These are phyloP conservation scores for Cloeon dipterum DNA, from an alignment of 2,888 invertebrate species.

Conservation along the genomic window DNA sequence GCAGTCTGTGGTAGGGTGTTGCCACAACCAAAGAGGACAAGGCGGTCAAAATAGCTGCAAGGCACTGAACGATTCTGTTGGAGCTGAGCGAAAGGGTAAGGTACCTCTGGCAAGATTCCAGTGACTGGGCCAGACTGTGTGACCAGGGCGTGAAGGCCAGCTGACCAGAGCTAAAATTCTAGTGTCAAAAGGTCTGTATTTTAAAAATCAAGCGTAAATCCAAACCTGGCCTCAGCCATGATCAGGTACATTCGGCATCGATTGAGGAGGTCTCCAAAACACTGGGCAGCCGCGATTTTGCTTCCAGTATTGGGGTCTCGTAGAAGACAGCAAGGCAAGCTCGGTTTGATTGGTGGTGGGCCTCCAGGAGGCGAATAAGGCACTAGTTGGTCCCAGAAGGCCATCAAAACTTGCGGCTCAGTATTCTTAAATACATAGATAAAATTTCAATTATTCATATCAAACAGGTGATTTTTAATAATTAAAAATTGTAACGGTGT, in stretches of 20 bases:
- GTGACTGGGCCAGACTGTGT: not conserved
- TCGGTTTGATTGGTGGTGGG: not conserved
- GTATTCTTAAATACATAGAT: too few species aligned
- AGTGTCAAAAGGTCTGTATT: too few species aligned
- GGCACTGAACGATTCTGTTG: not conserved
- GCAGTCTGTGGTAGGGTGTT: slow-evolving; percentile 1
- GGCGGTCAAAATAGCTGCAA: not conserved
- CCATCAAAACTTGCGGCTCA: not conserved
- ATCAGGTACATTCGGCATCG: not conserved
- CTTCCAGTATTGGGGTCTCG: not conserved
- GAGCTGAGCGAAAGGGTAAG: not conserved
- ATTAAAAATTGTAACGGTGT: too few species aligned
- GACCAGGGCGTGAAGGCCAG: not conserved
- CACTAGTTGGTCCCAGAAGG: not conserved
- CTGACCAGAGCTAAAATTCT: not conserved
- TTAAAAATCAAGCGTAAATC: not conserved
- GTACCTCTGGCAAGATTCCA: not conserved
- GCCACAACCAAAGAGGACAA: not conserved
- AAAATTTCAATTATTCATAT: too few species aligned
- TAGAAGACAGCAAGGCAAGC: not conserved
- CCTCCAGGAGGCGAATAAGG: not conserved
- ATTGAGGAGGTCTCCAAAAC: not conserved
- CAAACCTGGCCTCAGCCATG: not conserved
- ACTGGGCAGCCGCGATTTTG: not conserved
- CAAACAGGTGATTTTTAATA: too few species aligned